phyloP scores from a whole-genome alignment of 1,140 invertebrate species.

The Planococcus citri region DNA sequence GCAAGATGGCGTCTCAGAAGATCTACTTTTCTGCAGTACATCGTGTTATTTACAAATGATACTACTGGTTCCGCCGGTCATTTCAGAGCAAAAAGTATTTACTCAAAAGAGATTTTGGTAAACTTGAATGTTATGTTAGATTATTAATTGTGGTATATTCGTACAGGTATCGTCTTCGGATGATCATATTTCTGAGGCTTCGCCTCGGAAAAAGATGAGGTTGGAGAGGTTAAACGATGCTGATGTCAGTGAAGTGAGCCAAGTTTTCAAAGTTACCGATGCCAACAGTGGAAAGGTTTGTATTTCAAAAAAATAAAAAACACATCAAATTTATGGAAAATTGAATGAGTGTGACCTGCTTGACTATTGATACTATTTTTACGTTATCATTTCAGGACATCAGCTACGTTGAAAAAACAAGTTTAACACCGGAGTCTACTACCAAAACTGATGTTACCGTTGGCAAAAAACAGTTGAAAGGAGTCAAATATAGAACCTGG shows the following conservation, averaged over 20 bases:
- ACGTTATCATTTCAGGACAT: background rate
- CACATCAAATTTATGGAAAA: background rate
- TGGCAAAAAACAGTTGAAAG: constrained; percentile 36
- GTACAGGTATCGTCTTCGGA: background rate
- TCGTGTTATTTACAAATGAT: constrained; percentile 74
- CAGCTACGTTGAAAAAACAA: background rate
- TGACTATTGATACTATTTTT: no score
- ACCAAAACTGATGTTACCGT: constrained; percentile 29
- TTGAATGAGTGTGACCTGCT: background rate
- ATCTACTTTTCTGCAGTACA: constrained; percentile 70
- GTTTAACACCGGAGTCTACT: background rate
- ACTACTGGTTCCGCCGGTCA: constrained; percentile 35
- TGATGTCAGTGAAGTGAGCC: background rate
- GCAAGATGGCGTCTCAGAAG: constrained; percentile 49
- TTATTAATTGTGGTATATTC: background rate
- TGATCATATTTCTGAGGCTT: background rate
- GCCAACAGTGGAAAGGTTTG: background rate
- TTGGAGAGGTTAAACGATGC: background rate
- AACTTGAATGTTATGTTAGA: no score
- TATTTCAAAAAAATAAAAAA: no score
- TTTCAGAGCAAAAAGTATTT: constrained; percentile 22
- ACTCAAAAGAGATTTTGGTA: background rate
- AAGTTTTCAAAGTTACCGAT: background rate
- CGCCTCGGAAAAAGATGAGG: background rate
- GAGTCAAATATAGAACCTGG: constrained; percentile 60